Base-by-base conservation (phyloP, 1,140 invertebrate genomes). In the Neodiprion fabricii region DNA sequence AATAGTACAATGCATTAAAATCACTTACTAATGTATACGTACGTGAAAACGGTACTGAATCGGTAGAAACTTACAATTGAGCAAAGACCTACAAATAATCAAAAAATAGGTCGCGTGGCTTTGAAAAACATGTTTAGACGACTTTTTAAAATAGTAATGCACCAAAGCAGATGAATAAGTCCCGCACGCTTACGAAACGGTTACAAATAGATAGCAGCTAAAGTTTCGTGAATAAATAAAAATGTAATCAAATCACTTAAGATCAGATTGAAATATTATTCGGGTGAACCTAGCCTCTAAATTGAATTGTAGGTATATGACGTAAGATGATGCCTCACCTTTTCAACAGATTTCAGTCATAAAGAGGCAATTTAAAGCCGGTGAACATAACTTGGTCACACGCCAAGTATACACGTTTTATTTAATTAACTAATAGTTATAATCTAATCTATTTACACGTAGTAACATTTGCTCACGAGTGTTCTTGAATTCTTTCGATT, bases 401-500 rank as follows among this genome's bases (percentile, higher is more conserved):
- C 11, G n/a, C 53, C 53, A 61, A 69, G 67, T 47, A 11, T 4
- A 69, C 40, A 48, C 48, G 68, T 73, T 49, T 77, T 77, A 77
- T 77, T 78, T 70, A 77, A 78, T 78, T 78, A 78, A 77, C 70
- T 75, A 77, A 73, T 77, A 78, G 71, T 47, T 73, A 73, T 77
- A 75, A 78, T 78, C 69, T 66, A 75, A 75, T 75, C 65, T 75
- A 50, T 69, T 65, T 77, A 68, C 71, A 77, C 71, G 70, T 75
- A 75, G 40, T 53, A 71, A 17, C 70, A 5, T 61, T 49, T 61
- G n/a, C 12, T 21, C 14, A n/a, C 10, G 17, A 49, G 68, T 50
- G 76, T 74, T 74, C 69, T 40, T n/a, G 67, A 71, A 61, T 50
- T 67, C 12, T 71, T 73, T 71, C 71, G 14, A 72, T 75, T 75